A percentile compares a stretch with the other conserved stretches of the same genome.
phyloP scores from a whole-genome alignment of 1,140 invertebrate genomes.

The Drosophila bifasciata region DNA sequence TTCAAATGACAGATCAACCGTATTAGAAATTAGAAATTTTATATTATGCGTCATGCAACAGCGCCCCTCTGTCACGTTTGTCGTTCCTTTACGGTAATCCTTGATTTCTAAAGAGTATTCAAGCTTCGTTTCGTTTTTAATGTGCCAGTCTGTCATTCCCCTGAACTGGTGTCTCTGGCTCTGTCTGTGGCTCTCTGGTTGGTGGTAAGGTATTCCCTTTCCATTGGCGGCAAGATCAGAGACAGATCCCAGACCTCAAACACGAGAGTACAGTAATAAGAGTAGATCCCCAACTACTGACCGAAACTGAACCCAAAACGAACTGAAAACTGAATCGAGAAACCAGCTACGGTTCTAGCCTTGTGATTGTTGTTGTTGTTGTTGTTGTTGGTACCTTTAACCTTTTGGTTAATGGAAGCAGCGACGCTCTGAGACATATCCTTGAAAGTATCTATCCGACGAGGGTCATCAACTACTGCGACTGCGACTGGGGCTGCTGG shows the following conservation, averaged over 20 bases:
- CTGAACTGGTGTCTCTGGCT: constrained; percentile 27
- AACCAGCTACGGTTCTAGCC: constrained; percentile 61
- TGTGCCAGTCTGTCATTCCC: constrained; percentile 38
- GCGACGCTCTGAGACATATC: constrained; percentile 58
- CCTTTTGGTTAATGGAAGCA: constrained; percentile 64
- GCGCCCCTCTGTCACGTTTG: too few species aligned
- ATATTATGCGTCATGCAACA: too few species aligned
- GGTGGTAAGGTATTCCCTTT: constrained; percentile 48
- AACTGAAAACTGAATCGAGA: constrained; percentile 47
- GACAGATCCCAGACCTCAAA: constrained; percentile 13
- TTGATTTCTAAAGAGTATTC: not conserved
- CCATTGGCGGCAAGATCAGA: constrained; percentile 39
- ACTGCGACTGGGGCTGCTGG: constrained; percentile 1
- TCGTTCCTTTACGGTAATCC: not conserved
- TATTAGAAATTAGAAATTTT: too few species aligned
- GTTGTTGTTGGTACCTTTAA: constrained; percentile 74
- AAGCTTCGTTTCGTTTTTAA: not conserved
- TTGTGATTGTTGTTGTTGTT: constrained; percentile 51
- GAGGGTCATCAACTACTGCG: constrained; percentile 76
- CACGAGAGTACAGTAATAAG: not conserved
- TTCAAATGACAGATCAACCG: too few species aligned
- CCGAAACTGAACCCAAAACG: not conserved
- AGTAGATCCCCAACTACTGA: constrained; percentile 11
- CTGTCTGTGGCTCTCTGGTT: not conserved
- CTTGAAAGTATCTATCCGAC: constrained; percentile 77